Evolutionary conservation across 2,888 invertebrate species (phyloP).

Genomic region (Amiota communis): DNA sequence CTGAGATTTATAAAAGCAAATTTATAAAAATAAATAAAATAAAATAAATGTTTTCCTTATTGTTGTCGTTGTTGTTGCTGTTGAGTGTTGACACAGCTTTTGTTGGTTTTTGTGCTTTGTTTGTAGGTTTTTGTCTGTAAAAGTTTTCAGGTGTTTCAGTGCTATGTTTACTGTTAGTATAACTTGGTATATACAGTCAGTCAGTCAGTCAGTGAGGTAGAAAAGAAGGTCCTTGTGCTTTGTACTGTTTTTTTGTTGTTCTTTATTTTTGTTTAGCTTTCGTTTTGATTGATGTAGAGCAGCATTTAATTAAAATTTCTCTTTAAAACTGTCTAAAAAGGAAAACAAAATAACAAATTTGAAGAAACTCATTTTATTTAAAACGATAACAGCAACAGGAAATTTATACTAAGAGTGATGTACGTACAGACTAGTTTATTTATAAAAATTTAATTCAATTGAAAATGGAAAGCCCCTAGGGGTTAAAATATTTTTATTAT

Average conservation of each 20-base stretch:
- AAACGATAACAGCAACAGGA: background rate
- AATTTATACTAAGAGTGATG: no score
- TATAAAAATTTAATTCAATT: no score
- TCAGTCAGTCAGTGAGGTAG: no score
- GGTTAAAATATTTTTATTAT: no score
- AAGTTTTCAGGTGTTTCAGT: constrained; percentile 12
- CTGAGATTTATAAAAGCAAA: no score
- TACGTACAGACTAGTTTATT: no score
- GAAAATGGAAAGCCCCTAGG: no score
- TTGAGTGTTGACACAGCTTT: no score
- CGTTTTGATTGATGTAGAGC: constrained; percentile 1
- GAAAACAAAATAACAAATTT: no score
- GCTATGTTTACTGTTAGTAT: background rate
- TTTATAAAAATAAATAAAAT: background rate
- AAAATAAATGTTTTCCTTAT: background rate
- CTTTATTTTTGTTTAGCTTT: background rate
- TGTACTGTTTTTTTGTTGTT: background rate
- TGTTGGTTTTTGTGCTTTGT: background rate
- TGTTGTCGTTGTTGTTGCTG: background rate
- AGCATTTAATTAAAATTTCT: constrained; percentile 6
- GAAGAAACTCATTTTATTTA: background rate
- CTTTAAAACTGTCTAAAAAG: background rate
- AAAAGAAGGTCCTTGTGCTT: background rate
- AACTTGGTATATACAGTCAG: background rate
- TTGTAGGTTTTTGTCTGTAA: background rate